phyloP scores from a whole-genome alignment of 2,888 invertebrate genomes.

The Acanthopleura granulata region DNA sequence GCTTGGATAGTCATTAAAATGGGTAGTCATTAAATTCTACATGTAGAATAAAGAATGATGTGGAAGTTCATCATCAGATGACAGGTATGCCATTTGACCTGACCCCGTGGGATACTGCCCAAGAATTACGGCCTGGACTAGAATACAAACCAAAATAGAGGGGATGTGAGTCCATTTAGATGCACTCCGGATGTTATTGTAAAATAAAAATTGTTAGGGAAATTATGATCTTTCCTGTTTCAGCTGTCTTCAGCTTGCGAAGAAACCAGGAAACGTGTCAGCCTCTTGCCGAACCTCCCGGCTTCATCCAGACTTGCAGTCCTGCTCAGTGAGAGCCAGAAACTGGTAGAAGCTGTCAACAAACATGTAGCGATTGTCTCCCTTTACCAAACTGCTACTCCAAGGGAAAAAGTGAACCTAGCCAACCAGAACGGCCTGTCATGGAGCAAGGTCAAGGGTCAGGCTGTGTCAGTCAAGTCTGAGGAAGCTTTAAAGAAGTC shows the following conservation, averaged over 20 bases:
- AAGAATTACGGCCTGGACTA: too few species aligned
- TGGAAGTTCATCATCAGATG: too few species aligned
- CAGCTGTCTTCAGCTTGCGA: neutral
- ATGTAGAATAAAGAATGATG: too few species aligned
- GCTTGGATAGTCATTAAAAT: too few species aligned
- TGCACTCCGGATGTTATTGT: too few species aligned
- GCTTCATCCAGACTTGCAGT: conserved; percentile 1
- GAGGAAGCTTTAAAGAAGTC: neutral
- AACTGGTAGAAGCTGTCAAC: conserved; percentile 7
- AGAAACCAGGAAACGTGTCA: neutral
- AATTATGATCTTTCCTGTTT: neutral
- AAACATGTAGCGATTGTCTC: neutral
- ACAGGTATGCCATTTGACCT: too few species aligned
- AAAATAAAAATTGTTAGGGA: too few species aligned
- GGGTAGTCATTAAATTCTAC: too few species aligned
- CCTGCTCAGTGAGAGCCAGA: neutral
- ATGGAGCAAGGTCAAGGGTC: neutral
- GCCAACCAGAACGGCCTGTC: neutral
- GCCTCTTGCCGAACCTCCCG: neutral
- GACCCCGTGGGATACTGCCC: too few species aligned
- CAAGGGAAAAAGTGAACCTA: neutral
- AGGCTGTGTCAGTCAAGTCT: neutral
- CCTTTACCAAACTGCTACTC: neutral
- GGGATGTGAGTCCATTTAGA: too few species aligned
- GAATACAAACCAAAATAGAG: too few species aligned